phyloP scores from a whole-genome alignment of 2,797 vertebrate species.

The Adrianichthys oophorus region DNA sequence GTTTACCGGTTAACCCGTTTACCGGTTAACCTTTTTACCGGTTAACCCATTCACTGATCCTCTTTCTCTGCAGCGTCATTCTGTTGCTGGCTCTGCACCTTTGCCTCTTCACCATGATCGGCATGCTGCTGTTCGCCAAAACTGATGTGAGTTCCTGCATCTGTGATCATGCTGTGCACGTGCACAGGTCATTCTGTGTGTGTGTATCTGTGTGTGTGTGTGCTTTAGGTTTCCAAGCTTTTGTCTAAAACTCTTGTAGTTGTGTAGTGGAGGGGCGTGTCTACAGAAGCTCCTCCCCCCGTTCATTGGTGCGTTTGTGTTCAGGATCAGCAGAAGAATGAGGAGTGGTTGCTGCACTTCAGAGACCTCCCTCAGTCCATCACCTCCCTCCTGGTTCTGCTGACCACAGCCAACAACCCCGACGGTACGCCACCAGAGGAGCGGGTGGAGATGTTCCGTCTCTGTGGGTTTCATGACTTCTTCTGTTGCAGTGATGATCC shows the following conservation, averaged over 20 bases:
- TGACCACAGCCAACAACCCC: conserved; percentile 96
- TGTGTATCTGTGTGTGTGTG: neutral
- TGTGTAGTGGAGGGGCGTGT: no score
- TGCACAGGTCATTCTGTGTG: neutral
- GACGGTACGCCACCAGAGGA: conserved; percentile 77
- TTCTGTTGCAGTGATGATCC: conserved; percentile 87
- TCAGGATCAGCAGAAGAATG: conserved; percentile 82
- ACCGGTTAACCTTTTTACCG: neutral
- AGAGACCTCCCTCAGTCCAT: conserved; percentile 82
- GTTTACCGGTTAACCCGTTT: no score
- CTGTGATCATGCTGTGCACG: neutral
- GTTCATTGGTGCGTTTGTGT: conserved; percentile 3
- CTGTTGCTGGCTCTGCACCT: conserved; percentile 89
- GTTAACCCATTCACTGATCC: neutral
- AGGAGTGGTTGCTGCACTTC: conserved; percentile 88
- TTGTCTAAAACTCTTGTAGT: no score
- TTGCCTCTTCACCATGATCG: conserved; percentile 91
- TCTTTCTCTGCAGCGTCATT: conserved; percentile 77
- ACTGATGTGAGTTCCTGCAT: conserved; percentile 77
- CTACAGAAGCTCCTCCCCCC: neutral
- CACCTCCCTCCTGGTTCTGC: conserved; percentile 89
- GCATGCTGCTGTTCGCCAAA: conserved; percentile 90
- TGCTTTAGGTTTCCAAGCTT: no score
- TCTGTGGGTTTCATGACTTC: neutral
- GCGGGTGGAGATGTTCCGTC: neutral